Percentiles rank a stretch among this genome's conserved stretches.
Conservation (phyloP, 2,113 vertebrate species). For the Coptodon rendalli region DNA sequence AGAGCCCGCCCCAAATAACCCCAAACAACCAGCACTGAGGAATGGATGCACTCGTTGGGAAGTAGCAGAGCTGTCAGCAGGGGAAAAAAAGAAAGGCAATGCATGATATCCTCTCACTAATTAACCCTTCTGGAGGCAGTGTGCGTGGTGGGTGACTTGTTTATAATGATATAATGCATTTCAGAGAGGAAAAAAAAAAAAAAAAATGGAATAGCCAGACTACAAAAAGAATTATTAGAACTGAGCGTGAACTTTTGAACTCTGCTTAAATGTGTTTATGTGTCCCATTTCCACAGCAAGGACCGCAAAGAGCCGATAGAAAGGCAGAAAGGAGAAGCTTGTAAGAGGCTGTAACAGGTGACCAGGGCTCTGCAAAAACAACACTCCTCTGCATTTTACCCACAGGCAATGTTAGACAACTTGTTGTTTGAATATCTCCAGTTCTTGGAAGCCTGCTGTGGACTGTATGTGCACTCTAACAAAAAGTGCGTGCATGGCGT, state of each 20-base stretch:
- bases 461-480: neutral
- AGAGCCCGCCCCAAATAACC: slow-evolving; percentile 16
- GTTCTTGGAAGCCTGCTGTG: neutral
- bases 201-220: neutral
- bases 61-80: neutral
- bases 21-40: slow-evolving; percentile 30
- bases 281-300: neutral
- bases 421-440: neutral
- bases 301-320: neutral
- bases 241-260: slow-evolving; percentile 11
- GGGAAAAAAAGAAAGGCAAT: neutral
- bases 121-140: slow-evolving; percentile 38
- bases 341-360: neutral
- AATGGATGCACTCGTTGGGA: neutral
- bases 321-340: neutral
- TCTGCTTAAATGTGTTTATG: neutral
- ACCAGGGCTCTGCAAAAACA: neutral
- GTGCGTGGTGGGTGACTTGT: neutral
- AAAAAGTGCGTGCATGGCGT: neutral
- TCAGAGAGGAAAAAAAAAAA: neutral
- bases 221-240: neutral
- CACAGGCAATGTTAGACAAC: neutral
- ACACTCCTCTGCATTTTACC: neutral
- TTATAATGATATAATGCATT: slow-evolving; percentile 1
- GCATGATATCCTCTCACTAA: slow-evolving; percentile 36